phyloP scores from a whole-genome alignment of 2,888 invertebrate genomes.

The Zele albiditarsus region DNA sequence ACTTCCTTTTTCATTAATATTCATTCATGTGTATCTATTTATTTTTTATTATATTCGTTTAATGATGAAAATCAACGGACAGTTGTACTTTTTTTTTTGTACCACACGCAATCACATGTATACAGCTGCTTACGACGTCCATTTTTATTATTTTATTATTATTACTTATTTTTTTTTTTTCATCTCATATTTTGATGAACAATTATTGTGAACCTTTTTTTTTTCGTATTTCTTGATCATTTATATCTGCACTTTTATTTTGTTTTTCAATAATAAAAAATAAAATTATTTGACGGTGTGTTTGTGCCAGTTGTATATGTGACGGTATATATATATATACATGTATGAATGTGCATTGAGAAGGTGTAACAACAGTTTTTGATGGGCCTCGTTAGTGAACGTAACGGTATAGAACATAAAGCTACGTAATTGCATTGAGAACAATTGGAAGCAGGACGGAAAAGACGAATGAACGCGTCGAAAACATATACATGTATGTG shows the following conservation, averaged over 20 bases:
- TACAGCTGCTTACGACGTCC: no score
- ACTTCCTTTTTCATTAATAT: not conserved
- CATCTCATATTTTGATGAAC: not conserved
- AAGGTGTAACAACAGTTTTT: constrained; percentile 29
- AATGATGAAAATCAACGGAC: not conserved
- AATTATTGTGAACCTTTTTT: not conserved
- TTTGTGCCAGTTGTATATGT: not conserved
- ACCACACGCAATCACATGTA: no score
- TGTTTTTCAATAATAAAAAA: constrained; percentile 8
- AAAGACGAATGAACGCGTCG: constrained; percentile 2
- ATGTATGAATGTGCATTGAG: not conserved
- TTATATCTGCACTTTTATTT: not conserved
- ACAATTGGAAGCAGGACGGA: constrained; percentile 27
- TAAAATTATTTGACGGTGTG: not conserved
- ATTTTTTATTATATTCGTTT: not conserved
- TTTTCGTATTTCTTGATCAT: not conserved
- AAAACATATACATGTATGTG: not conserved
- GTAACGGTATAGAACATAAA: constrained; percentile 30
- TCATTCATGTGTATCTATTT: not conserved
- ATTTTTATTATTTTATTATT: constrained; percentile 1
- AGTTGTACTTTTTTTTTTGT: not conserved
- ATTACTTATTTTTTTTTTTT: not conserved
- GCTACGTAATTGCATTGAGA: constrained; percentile 28
- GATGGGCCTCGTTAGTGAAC: constrained; percentile 14
- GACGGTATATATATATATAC: not conserved